Evolutionary conservation across 2,113 vertebrate genomes (phyloP), one percentile per base, ranked within the genome.

Genomic region (Corydoras sp.): DNA sequence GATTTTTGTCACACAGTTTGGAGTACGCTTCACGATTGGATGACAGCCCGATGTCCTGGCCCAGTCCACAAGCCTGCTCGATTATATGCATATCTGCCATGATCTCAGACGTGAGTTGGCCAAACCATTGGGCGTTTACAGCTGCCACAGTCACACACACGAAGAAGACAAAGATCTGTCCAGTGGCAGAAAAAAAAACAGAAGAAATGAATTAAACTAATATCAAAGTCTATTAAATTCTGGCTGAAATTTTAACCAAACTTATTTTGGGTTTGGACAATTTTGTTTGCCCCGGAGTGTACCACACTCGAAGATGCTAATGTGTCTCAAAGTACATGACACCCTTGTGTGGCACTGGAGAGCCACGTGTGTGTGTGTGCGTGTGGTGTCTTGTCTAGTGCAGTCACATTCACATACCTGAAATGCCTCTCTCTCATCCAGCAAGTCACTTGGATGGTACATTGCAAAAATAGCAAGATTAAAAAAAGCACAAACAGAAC

Each of bases 81-180:
- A 88, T 53, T 0, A 64, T 79, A n/a, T 91, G 89, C 90, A 92
- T 89, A 73, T 93, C 89, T 0, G 85, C 87, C 89, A 86, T 88
- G 10, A 84, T 77, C 55, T 88, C 89, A 0, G 89, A 90, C 0
- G 88, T 87, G 83, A 85, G 88, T 70, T 81, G 87, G 54, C 91
- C 89, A 0, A 93, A 92, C 86, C 92, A 92, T 81, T 93, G 90
- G 0, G 89, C 78, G 31, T 93, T 94, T 76, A 93, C 58, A 0
- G 88, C 90, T 0, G 91, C 88, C 0, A 91, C 85, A 0, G 87
- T 86, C 67, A 92, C 82, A 0, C 91, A 90, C n/a, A 90, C 31
- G 0, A 93, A 86, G 84, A 91, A 90, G 80, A 89, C 85, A 70
- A 90, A n/a, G n/a, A 89, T 83, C 90, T 92, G 81, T 3, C 14